Conservation (phyloP, 2,888 invertebrate species). For the Bombyx huttoni region DNA sequence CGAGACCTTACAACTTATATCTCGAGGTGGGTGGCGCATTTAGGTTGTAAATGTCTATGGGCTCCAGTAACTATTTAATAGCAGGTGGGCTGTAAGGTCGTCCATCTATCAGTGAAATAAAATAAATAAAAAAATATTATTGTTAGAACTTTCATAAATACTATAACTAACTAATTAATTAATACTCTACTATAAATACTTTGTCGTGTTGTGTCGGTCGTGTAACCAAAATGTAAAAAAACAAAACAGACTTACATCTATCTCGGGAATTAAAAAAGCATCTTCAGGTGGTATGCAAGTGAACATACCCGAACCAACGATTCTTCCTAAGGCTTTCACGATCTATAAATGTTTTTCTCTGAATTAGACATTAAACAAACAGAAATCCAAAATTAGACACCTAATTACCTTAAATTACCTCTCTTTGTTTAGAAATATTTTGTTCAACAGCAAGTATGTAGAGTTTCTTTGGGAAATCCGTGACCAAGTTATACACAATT, state of each 20-base stretch:
- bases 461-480: slow-evolving; percentile 67
- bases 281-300: slow-evolving; percentile 71
- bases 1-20: too few species aligned
- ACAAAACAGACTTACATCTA: slow-evolving; percentile 26
- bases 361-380: neutral
- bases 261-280: slow-evolving; percentile 67
- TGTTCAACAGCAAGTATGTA: slow-evolving; percentile 78
- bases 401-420: slow-evolving; percentile 24
- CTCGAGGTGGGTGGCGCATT: too few species aligned
- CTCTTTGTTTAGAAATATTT: slow-evolving; percentile 60
- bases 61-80: too few species aligned
- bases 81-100: too few species aligned
- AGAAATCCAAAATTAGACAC: neutral
- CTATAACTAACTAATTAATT: too few species aligned
- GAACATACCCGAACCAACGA: slow-evolving; percentile 67
- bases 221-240: neutral
- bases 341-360: slow-evolving; percentile 36
- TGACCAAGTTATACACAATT: slow-evolving; percentile 54
- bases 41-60: too few species aligned
- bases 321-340: slow-evolving; percentile 69
- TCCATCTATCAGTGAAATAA: too few species aligned
- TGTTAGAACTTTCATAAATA: too few species aligned
- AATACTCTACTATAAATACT: too few species aligned
- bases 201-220: too few species aligned
- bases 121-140: too few species aligned